These are phyloP conservation scores for Scophthalmus maximus DNA, from an alignment of 2,113 vertebrate species.

Conservation along the genomic window DNA sequence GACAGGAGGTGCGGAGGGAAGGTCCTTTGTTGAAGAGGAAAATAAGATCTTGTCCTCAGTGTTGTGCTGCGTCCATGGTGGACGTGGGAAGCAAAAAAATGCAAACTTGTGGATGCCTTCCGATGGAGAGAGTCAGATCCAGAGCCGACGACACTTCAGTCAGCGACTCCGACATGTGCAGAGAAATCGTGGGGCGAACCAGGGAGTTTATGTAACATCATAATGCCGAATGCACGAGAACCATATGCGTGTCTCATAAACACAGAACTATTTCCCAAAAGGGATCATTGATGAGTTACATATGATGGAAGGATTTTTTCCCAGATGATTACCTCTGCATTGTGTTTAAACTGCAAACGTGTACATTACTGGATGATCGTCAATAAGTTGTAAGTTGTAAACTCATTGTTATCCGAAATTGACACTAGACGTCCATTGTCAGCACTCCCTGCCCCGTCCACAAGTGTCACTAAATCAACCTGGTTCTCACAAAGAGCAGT, in stretches of 20 bases:
- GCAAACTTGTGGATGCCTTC: neutral
- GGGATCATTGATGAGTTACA: slow-evolving; percentile 28
- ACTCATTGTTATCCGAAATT: neutral
- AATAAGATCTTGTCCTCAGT: neutral
- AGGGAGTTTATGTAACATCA: neutral
- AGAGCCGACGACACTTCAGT: too few relatives aligned
- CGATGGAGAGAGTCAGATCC: neutral
- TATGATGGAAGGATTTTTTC: neutral
- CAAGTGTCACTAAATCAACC: slow-evolving; percentile 2
- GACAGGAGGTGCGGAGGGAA: too few relatives aligned
- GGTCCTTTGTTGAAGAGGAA: too few relatives aligned
- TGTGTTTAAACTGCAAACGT: slow-evolving; percentile 6
- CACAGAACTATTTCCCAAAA: slow-evolving; percentile 27
- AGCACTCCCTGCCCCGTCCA: too few relatives aligned
- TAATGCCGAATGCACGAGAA: slow-evolving; percentile 29
- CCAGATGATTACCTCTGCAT: slow-evolving; percentile 25
- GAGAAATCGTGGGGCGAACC: neutral
- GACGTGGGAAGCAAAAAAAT: neutral
- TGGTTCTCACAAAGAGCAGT: neutral
- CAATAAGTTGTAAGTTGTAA: neutral
- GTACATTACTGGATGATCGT: slow-evolving; percentile 2
- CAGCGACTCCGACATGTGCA: slow-evolving; percentile 1
- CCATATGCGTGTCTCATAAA: slow-evolving; percentile 53
- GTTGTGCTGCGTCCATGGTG: neutral
- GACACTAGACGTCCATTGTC: slow-evolving; percentile 4